These are phyloP conservation scores for Spinus olivaceus DNA, from an alignment of 2,797 vertebrate genomes.

Conservation along the genomic window DNA sequence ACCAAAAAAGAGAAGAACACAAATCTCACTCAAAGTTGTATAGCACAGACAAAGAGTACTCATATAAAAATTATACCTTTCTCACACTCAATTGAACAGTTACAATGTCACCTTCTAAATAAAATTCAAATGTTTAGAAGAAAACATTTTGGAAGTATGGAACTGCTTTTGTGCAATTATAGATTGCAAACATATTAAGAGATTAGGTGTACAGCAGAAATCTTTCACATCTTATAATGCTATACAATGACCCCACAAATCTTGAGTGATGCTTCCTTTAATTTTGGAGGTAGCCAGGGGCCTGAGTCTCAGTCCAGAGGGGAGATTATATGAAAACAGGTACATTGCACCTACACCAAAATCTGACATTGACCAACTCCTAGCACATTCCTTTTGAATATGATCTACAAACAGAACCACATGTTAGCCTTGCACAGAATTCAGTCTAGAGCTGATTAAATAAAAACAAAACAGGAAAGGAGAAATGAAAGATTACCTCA, in stretches of 20 bases:
- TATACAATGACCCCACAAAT: background rate
- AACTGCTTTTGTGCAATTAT: background rate
- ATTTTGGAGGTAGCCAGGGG: background rate
- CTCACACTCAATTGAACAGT: background rate
- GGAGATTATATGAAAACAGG: background rate
- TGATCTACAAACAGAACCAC: background rate
- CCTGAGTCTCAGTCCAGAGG: background rate
- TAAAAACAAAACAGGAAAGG: background rate
- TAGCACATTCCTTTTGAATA: background rate
- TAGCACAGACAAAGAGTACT: background rate
- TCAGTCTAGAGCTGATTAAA: background rate
- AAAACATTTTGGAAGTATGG: background rate
- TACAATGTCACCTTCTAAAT: background rate
- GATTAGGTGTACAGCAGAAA: background rate
- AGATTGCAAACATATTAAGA: background rate
- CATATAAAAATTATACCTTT: background rate
- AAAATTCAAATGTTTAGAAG: background rate
- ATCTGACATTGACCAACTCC: background rate
- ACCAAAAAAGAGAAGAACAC: background rate
- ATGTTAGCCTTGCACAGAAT: fast-evolving
- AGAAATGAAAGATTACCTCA: background rate
- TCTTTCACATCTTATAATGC: background rate
- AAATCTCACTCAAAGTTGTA: background rate
- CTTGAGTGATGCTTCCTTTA: background rate
- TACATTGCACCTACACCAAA: background rate